Evolutionary conservation across 2,113 vertebrate species (phyloP), one percentile per base, ranked within the genome.

Genomic region (Ammospiza nelsoni): DNA sequence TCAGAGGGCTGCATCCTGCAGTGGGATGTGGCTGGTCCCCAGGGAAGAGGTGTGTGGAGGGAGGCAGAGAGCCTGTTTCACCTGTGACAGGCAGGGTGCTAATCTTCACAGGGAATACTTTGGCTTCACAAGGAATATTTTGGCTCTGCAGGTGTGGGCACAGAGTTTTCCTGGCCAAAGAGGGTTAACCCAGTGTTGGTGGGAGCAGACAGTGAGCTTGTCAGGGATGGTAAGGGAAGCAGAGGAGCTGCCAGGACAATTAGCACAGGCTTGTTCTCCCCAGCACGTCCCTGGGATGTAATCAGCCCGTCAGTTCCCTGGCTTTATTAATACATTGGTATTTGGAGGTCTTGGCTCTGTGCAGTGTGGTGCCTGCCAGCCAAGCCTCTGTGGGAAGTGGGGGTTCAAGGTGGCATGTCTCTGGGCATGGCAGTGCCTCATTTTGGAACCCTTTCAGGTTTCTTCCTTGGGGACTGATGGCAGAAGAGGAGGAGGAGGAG

Each of bases 291-390:
- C 88, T 44, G 74, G 69, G 87, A 75, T 76, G 14, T 76, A 76
- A 94, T 94, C 92, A 92, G 67, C 87, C 82, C 79, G 87, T 78
- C 57, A 0, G 81, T 91, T 87, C 62, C 58, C 52, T 4, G 4
- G 54, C 87, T 96, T 92, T 90, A 90, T 95, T 87, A 94, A 91
- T 69, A 37, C 92, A 88, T 61, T 83, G 94, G 83, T 84, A 90
- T 92, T 57, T 2, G 35, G 88, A 72, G 84, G 41, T 0, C 5
- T 89, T 95, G 87, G 90, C 87, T 94, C 21, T 0, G 4, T 3
- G 5, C 6, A 5, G 57, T 0, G 1, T 5, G 11, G 54, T 75
- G 74, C 71, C 66, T 93, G 93, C 84, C 93, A 92, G 84, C 31
- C 3, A 51, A 82, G 44, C 52, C 76, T 79, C 90, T 89, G 74